Evolutionary conservation across 2,888 invertebrate species (phyloP).

Genomic region (Lamellibrachia satsuma): DNA sequence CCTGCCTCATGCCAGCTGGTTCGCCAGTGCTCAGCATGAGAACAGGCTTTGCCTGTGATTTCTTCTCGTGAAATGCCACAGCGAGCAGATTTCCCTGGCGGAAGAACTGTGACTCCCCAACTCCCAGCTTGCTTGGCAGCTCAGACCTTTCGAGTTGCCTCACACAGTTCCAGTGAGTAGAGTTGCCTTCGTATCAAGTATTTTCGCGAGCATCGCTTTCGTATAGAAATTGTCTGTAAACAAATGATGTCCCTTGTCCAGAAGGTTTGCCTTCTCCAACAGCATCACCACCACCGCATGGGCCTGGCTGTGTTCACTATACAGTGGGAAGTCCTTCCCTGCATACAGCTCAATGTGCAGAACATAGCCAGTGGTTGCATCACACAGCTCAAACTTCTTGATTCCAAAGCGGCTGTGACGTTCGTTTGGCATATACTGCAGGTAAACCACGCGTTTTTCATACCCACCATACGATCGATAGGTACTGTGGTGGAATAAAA

Average conservation of each 20-base stretch:
- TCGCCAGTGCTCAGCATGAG: not conserved
- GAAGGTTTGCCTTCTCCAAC: not conserved
- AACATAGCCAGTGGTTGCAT: not conserved
- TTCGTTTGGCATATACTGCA: not conserved
- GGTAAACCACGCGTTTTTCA: not conserved
- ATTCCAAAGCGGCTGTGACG: not conserved
- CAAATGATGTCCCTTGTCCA: not conserved
- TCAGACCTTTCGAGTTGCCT: not conserved
- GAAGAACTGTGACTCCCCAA: not conserved
- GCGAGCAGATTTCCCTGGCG: not conserved
- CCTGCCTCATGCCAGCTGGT: not conserved
- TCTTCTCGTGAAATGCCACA: not conserved
- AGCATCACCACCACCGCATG: not conserved
- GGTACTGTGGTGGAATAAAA: not conserved
- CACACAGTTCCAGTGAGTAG: not conserved
- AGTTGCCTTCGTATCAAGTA: not conserved
- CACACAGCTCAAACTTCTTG: not conserved
- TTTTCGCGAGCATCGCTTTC: not conserved
- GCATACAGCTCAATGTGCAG: not conserved
- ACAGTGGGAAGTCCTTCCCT: not conserved
- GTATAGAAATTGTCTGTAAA: not conserved
- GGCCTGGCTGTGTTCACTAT: not conserved
- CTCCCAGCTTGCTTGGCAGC: not conserved
- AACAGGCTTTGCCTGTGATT: not conserved
- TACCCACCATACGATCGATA: not conserved